Evolutionary conservation across 2,113 vertebrate genomes (phyloP), one percentile per base, ranked within the genome.

Genomic region (Heterotilapia buettikoferi): DNA sequence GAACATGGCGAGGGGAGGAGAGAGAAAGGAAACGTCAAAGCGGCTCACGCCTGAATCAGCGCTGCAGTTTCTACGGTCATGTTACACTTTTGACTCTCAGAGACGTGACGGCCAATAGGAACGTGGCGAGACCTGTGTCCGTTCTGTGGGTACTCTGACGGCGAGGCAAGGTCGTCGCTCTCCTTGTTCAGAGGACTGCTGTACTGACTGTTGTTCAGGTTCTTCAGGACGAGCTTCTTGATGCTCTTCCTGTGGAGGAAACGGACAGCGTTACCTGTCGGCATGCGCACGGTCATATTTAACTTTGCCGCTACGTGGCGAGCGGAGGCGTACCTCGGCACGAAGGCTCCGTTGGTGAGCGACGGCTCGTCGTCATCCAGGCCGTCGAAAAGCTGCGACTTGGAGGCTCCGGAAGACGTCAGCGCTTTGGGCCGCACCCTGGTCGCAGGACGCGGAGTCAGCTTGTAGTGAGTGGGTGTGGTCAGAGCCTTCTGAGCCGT

Each of bases 151-250:
- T 98, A 99, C 80, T 98, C 97, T 0, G 97, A 94, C 0, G 98
- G 97, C 0, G 98, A 98, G 0, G 96, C 96, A 1, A 98, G 93
- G 93, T 98, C 98, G 11, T 99, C 97, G 0, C 93, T 91, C 33
- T 99, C 98, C 2, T 95, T 95, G 90, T 56, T 97, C 19, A 96
- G 82, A 0, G 97, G 97, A 2, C 97, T 98, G 95, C 96, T 98
- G 95, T 98, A 99, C 31, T 99, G 96, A 33, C 90, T 98, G 94
- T 93, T 97, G 90, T 96, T 98, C 47, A 99, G 96, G 91, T 98
- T 99, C 95, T 99, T 99, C 95, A 99, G 94, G 31, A 99, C 97
- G 80, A 99, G 93, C 80, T 99, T 99, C 93, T 99, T 99, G 90
- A 99, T 99, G 93, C 97, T 99, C 88, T 98, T 99, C 95, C 98